Evolutionary conservation across 1,140 invertebrate genomes (phyloP).

Genomic region (Diachasmimorpha longicaudata): DNA sequence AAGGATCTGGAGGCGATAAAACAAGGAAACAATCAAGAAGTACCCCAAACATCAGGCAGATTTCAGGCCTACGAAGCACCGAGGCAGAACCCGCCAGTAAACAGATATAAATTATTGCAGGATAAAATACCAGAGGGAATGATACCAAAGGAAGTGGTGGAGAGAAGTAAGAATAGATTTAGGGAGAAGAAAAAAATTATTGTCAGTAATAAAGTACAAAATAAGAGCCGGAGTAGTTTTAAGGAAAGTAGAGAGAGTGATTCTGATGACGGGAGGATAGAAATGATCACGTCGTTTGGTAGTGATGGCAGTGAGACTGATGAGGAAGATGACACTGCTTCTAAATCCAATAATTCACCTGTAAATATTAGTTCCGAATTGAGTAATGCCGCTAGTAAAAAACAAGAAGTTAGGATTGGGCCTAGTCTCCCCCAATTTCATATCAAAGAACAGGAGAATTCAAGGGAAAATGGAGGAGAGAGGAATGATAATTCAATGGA

Average conservation of each 20-base stretch:
- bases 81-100: background rate
- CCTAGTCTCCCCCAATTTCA: background rate
- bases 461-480: background rate
- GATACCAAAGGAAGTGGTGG: slow-evolving; percentile 59
- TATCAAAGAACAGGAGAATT: background rate
- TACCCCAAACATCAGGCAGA: slow-evolving; percentile 8
- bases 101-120: slow-evolving; percentile 32
- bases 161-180: slow-evolving; percentile 54
- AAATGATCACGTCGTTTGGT: slow-evolving; percentile 68
- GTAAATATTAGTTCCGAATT: background rate
- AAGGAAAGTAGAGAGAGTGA: slow-evolving; percentile 43
- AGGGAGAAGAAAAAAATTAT: slow-evolving; percentile 37
- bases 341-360: slow-evolving; percentile 15
- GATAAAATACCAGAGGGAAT: slow-evolving; percentile 58
- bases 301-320: slow-evolving; percentile 52
- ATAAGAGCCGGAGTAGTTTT: slow-evolving; percentile 15
- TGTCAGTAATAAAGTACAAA: slow-evolving; percentile 23
- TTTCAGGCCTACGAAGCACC: background rate
- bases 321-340: slow-evolving; percentile 37
- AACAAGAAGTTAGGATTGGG: background rate
- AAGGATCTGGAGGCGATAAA: slow-evolving; percentile 58
- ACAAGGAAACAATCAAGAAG: slow-evolving; percentile 37
- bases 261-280: slow-evolving; percentile 67
- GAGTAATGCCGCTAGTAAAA: background rate
- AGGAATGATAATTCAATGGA: background rate